These are phyloP conservation scores for Cricetomys ansorgei DNA, from an alignment of 2,113 vertebrate genomes.

Conservation along the genomic window DNA sequence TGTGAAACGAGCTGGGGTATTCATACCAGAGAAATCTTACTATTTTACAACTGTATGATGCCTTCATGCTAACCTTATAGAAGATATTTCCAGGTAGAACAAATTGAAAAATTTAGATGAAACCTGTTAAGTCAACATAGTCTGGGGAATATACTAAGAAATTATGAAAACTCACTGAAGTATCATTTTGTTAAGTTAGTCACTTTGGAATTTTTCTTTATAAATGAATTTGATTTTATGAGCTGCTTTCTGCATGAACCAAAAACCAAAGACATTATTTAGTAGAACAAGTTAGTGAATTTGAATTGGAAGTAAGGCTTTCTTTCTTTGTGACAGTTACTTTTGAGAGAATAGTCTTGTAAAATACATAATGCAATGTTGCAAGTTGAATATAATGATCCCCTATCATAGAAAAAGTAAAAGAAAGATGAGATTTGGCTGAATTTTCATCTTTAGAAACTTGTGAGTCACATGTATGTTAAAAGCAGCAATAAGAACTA, in stretches of 20 bases:
- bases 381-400: constrained; percentile 43
- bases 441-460: background rate
- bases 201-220: constrained; percentile 37
- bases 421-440: constrained; percentile 20
- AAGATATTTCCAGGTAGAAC: constrained; percentile 32
- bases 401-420: background rate
- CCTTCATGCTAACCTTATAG: background rate
- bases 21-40: background rate
- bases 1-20: background rate
- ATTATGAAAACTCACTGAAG: constrained; percentile 19
- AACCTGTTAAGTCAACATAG: background rate
- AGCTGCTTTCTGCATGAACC: constrained; percentile 39
- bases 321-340: constrained; percentile 44
- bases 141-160: constrained; percentile 31
- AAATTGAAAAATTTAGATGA: background rate
- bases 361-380: background rate
- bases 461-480: background rate
- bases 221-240: constrained; percentile 61
- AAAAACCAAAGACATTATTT: constrained; percentile 50
- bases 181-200: constrained; percentile 40
- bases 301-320: constrained; percentile 54
- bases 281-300: constrained; percentile 54
- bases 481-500: constrained; percentile 23
- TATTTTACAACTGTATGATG: constrained; percentile 34
- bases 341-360: constrained; percentile 61